Conservation (phyloP, 2,888 invertebrate species). For the Ophioninae sp. region DNA sequence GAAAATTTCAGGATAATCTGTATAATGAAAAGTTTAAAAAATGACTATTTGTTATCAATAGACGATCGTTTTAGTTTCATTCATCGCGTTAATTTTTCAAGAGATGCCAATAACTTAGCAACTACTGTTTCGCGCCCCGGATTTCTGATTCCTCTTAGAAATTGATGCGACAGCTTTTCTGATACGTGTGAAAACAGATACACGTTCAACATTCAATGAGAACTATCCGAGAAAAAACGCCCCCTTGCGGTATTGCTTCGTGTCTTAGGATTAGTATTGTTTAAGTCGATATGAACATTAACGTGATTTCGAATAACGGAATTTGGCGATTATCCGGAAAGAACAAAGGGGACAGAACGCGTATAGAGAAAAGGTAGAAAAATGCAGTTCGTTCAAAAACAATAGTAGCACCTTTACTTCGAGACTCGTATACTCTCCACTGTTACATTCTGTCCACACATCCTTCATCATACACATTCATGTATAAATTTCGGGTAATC, state of each 20-base stretch:
- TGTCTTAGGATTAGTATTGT: not conserved
- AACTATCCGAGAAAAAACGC: not conserved
- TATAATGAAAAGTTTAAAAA: constrained; percentile 13
- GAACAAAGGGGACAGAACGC: not conserved
- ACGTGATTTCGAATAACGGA: not conserved
- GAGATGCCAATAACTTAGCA: not conserved
- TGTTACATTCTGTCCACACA: no score
- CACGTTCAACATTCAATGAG: not conserved
- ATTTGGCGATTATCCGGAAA: not conserved
- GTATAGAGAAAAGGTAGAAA: not conserved
- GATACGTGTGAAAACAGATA: not conserved
- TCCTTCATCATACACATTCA: not conserved
- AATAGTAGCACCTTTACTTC: no score
- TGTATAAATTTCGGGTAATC: not conserved
- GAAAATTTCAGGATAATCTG: not conserved
- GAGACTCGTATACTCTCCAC: no score
- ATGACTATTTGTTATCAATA: not conserved
- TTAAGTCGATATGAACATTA: not conserved
- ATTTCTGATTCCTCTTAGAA: not conserved
- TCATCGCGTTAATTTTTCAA: not conserved
- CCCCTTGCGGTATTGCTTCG: not conserved
- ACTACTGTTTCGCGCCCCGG: not conserved
- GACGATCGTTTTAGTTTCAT: not conserved
- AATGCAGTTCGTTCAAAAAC: no score
- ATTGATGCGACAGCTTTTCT: not conserved